Base-by-base conservation (phyloP, 1,140 invertebrate genomes). In the Pollicipes pollicipes region DNA sequence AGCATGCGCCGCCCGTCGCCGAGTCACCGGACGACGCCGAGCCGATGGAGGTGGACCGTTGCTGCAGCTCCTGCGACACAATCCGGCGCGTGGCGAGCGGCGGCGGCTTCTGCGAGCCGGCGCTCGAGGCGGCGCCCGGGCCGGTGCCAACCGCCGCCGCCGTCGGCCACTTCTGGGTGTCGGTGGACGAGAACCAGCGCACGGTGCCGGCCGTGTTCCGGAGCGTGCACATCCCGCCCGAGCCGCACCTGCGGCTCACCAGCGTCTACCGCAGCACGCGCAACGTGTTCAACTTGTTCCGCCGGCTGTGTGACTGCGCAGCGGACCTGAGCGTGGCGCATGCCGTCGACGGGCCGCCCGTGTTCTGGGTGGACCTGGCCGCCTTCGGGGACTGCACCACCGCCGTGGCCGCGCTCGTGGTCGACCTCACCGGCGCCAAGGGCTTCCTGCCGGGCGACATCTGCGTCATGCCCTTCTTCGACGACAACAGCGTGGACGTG, bases 181-280 rank as follows among this genome's bases (percentile, higher is more conserved):
- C 45, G 45, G 45, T 58, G 45, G 45, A 58, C 45, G 45, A 58
- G 45, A 58, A 58, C 45, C 45, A 58, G 45, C 45, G 45, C 6
- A 58, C 45, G 45, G 45, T 58, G 45, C 45, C 45, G 45, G 45
- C 45, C 45, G 45, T 58, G 45, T 58, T 58, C 45, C 45, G 45
- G 13, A 21, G 13, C 13, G 45, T 58, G 45, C 24, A 21, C 45
- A 58, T 58, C 45, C 45, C 45, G 13, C 45, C 45, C 45, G 45
- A 58, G 45, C 45, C 45, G 45, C 45, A 58, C 45, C 45, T 58
- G 45, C 45, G 45, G 13, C 45, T 58, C 45, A 58, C 45, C 17
- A 58, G 45, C 21, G 45, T 58, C 6, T 58, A 58, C 45, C 45
- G 45, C 45, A 58, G 45, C 45, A 58, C 45, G 45, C 45, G 45